Base-by-base conservation (phyloP, 2,888 invertebrate species). In the Eudasyphora cyanicolor region DNA sequence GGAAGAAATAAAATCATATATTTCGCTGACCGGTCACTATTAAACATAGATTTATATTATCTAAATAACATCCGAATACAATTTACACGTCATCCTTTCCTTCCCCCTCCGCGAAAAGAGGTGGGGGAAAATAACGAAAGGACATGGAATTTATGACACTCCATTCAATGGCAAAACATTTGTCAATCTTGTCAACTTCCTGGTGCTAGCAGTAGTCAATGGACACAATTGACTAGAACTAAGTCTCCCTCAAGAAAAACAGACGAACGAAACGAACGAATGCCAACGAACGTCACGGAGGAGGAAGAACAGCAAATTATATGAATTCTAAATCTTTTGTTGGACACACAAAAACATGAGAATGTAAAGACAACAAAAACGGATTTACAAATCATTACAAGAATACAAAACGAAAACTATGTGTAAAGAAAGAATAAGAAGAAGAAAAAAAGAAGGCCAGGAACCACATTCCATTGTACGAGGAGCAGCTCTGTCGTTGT, bases 51-150 rank as follows among this genome's bases (percentile, higher is more conserved):
- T 67, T 76, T 78, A 60, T 67, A 54, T 78, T 45, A 75, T 71
- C 62, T 71, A 81, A 81, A 84, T 79, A 60, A 84, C 81, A 84
- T 81, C 81, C 84, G 81, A 73, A 49, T 67, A 79, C 78, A 81
- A 84, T 84, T 81, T 84, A 79, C 84, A 84, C 84, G 73, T 84
- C 84, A 84, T 76, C 76, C n/a, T n/a, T n/a, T n/a, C n/a, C n/a
- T n/a, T n/a, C n/a, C 67, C 17, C 62, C 17, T 14, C 6, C 42
- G n/a, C n/a, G 2, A 35, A 64, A 27, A 14, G 14, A 57, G n/a
- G n/a, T n/a, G n/a, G n/a, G n/a, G n/a, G n/a, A n/a, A n/a, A n/a
- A n/a, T n/a, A 57, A 57, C 12, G 27, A 60, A 57, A 60, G 27
- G n/a, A 60, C 60, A 60, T 51, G 64, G 77, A 83, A 84, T 84